Evolutionary conservation across 2,113 vertebrate species (phyloP).

Genomic region (Syngnathus typhle): DNA sequence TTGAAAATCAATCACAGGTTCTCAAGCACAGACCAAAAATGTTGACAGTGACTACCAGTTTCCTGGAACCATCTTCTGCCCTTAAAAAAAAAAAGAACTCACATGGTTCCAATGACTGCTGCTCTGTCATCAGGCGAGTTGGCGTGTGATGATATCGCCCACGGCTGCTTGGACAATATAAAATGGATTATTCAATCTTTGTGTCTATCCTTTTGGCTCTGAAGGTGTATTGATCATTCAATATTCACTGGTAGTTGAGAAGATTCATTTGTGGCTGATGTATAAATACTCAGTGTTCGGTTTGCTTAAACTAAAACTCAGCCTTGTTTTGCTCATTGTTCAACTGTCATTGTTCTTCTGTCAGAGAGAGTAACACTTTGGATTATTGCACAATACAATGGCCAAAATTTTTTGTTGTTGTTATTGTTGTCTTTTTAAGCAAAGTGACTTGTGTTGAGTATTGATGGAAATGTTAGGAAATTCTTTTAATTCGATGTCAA

Average conservation of each 20-base stretch:
- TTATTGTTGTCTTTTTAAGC: neutral
- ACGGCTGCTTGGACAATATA: slow-evolving; percentile 37
- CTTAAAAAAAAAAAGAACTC: slow-evolving; percentile 40
- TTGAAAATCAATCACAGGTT: slow-evolving; percentile 57
- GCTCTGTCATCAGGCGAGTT: slow-evolving; percentile 52
- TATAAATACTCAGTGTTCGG: slow-evolving; percentile 22
- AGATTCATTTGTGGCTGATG: slow-evolving; percentile 38
- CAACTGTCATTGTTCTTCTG: slow-evolving; percentile 9
- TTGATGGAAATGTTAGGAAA: neutral
- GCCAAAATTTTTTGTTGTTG: neutral
- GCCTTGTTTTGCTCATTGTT: slow-evolving; percentile 1
- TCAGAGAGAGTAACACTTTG: slow-evolving; percentile 2
- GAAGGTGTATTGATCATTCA: slow-evolving; percentile 16
- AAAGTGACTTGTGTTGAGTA: neutral
- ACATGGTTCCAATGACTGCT: slow-evolving; percentile 58
- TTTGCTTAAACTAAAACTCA: slow-evolving; percentile 10
- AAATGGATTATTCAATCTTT: slow-evolving; percentile 43
- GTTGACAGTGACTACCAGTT: slow-evolving; percentile 56
- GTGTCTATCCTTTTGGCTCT: slow-evolving; percentile 24
- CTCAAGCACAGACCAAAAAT: slow-evolving; percentile 33
- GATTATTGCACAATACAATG: neutral
- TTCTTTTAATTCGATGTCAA: neutral
- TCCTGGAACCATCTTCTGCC: slow-evolving; percentile 52
- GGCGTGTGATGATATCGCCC: slow-evolving; percentile 36
- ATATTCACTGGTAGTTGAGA: slow-evolving; percentile 22